Evolutionary conservation across 2,888 invertebrate species (phyloP).

Genomic region (Drosophila parthenogenetica): DNA sequence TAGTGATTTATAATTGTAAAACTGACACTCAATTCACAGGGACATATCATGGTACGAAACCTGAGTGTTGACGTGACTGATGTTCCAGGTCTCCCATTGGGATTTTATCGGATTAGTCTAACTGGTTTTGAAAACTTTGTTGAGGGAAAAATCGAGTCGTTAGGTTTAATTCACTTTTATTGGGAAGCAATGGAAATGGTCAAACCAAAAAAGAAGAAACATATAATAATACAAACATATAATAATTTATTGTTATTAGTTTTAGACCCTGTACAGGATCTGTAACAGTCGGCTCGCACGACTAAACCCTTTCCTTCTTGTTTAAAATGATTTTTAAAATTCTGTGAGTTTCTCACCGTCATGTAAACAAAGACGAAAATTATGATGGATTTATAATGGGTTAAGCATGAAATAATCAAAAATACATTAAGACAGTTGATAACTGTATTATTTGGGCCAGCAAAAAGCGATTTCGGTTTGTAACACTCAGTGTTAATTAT

Average conservation of each 20-base stretch:
- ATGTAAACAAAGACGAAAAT: background rate
- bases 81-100: slow-evolving; percentile 23
- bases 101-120: background rate
- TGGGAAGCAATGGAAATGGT: slow-evolving; percentile 18
- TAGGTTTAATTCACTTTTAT: slow-evolving; percentile 17
- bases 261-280: too few species aligned
- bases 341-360: background rate
- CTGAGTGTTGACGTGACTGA: slow-evolving; percentile 2
- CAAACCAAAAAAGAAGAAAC: background rate
- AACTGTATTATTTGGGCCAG: background rate
- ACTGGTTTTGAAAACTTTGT: background rate
- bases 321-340: too few species aligned
- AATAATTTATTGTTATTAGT: too few species aligned
- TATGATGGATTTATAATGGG: background rate
- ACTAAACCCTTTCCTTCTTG: too few species aligned
- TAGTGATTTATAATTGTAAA: background rate
- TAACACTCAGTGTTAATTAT: background rate
- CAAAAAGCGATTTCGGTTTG: background rate
- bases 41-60: slow-evolving; percentile 24
- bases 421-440: background rate
- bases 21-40: slow-evolving; percentile 12
- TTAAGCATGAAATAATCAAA: background rate
- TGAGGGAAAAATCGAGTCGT: background rate
- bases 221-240: background rate
- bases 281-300: too few species aligned